Evolutionary conservation across 1,140 invertebrate species (phyloP), one percentile per base, ranked within the genome.

Genomic region (Colletes gigas): DNA sequence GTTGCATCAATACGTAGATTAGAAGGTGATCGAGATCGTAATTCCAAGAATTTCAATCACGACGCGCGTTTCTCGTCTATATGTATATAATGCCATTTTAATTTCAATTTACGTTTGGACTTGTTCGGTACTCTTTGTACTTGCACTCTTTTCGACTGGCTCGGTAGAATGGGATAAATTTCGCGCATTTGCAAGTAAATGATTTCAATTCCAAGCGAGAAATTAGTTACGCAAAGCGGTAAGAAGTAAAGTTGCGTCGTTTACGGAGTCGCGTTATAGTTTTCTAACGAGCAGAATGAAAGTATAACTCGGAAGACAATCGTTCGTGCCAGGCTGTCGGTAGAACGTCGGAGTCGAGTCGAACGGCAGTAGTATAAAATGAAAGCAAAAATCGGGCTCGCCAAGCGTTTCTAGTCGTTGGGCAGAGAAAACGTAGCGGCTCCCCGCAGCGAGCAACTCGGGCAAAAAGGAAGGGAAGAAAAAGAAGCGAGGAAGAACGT

Each of bases 311-410:
- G 50, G 10, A 50, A 3, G 50, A 50, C 50, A 12, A 50, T 50
- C 50, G 50, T 50, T 50, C 50, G 9, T 50, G 50, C 44, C 44
- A 47, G 14, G 30, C 14, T 30, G 30, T 30, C 30, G 30, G 30
- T 30, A 30, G 30, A 30, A 30, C 30, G 30, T 30, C 30, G 30
- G 30, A 30, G 30, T 30, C 30, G 30, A 30, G 30, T 30, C 4
- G 30, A 63, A 14, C 17, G n/a, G 47, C n/a, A 30, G 44, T 55
- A 44, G 17, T 44, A 9, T 15, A 12, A 60, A 71, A 71, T 54
- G 68, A 78, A 78, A 71, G 76, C 21, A 78, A 71, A 71, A 78
- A 62, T 71, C n/a, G 21, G 21, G 4, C 21, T 54, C 55, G 19
- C 69, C 69, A 21, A 41, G 57, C 30, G 14, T 44, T 41, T 17